A percentile compares a stretch with the other conserved stretches of the same genome.
Evolutionary conservation across 2,888 invertebrate species (phyloP).

Genomic region (Neria commutata): DNA sequence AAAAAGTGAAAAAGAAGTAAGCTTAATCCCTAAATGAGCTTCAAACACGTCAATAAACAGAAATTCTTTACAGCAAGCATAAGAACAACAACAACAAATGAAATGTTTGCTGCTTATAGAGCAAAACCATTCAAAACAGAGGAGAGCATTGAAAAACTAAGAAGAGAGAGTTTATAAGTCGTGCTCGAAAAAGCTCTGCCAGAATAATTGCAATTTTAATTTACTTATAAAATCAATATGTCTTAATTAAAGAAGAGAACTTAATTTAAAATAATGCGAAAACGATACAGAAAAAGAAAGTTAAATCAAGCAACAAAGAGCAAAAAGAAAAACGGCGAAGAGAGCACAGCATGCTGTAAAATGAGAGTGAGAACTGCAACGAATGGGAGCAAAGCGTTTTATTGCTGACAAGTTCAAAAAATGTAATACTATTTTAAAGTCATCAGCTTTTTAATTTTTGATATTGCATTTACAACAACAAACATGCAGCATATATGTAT

Average conservation of each 20-base stretch:
- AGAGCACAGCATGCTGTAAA: too few species aligned
- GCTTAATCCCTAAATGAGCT: too few species aligned
- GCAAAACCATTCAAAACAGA: too few species aligned
- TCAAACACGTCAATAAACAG: too few species aligned
- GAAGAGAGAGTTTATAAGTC: slow-evolving; percentile 36
- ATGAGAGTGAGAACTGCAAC: slow-evolving; percentile 8
- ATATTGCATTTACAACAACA: too few species aligned
- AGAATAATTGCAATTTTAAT: slow-evolving; percentile 27
- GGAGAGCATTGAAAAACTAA: neutral
- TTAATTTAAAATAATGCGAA: slow-evolving; percentile 33
- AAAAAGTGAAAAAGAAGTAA: too few species aligned
- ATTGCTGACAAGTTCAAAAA: neutral
- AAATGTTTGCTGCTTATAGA: too few species aligned
- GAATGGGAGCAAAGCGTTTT: neutral
- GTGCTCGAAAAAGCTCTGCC: slow-evolving; percentile 56
- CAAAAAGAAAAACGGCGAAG: slow-evolving; percentile 19
- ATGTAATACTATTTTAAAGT: neutral
- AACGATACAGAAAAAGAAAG: slow-evolving; percentile 47
- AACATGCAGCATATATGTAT: neutral
- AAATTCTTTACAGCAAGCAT: too few species aligned
- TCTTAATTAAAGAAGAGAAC: slow-evolving; percentile 38
- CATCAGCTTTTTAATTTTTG: too few species aligned
- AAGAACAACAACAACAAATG: too few species aligned
- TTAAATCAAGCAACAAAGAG: slow-evolving; percentile 27
- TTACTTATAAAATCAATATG: slow-evolving; percentile 21